Evolutionary conservation across 2,888 invertebrate genomes (phyloP).

Genomic region (Belgica antarctica): DNA sequence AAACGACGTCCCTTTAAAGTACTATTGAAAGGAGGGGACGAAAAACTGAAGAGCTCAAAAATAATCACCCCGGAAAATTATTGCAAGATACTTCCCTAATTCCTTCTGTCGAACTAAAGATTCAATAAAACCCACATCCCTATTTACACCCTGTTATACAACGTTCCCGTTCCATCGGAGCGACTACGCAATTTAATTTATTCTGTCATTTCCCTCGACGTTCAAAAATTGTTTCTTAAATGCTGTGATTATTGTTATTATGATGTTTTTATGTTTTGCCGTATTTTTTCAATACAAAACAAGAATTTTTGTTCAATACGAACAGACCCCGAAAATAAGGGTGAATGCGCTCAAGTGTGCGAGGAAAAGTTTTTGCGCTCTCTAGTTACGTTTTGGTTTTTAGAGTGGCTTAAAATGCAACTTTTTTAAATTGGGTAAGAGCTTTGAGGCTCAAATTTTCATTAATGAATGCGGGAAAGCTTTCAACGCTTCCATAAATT

Average conservation of each 20-base stretch:
- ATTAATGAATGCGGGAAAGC: no score
- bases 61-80: constrained; percentile 2
- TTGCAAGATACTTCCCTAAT: neutral
- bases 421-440: no score
- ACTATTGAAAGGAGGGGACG: neutral
- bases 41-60: constrained; percentile 16
- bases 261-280: constrained; percentile 6
- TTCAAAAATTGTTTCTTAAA: constrained; percentile 21
- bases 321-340: neutral
- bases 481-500: no score
- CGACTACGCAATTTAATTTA: constrained; percentile 21
- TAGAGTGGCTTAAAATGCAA: no score
- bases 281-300: neutral
- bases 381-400: no score
- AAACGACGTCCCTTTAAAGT: constrained; percentile 10
- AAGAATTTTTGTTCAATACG: neutral
- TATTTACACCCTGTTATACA: neutral
- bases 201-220: constrained; percentile 27
- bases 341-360: neutral
- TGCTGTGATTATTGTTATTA: constrained; percentile 28
- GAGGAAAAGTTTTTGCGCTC: no score
- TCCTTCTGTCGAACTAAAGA: neutral
- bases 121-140: neutral
- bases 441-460: no score
- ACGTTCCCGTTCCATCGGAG: neutral